Conservation (phyloP, 1,140 invertebrate genomes). For the Calliphora vicina region DNA sequence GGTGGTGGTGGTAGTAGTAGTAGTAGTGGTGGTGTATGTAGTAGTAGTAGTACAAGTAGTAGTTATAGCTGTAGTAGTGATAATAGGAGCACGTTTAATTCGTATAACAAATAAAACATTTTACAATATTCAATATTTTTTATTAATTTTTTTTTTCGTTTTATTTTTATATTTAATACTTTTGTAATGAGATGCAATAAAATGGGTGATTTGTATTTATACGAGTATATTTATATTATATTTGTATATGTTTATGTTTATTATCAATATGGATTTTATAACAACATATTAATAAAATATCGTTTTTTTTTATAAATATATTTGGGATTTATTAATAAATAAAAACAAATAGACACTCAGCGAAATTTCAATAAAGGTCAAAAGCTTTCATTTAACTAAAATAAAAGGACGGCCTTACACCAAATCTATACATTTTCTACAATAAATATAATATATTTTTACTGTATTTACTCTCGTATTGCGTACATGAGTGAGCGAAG, state of each 20-base stretch:
- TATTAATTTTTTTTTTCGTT: too few species aligned
- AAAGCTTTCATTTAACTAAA: too few species aligned
- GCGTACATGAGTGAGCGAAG: too few species aligned
- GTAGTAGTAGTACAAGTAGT: constrained; percentile 22
- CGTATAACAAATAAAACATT: constrained; percentile 5
- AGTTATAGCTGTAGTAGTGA: constrained; percentile 11
- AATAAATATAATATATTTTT: too few species aligned
- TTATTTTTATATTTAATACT: background rate
- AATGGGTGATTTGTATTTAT: constrained; percentile 16
- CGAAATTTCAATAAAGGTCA: background rate
- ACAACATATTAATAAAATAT: too few species aligned
- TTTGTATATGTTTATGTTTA: too few species aligned
- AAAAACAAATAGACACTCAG: background rate
- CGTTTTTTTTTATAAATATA: background rate
- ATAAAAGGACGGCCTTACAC: too few species aligned
- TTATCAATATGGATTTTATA: too few species aligned
- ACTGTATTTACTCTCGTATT: too few species aligned
- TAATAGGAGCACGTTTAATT: constrained; percentile 11
- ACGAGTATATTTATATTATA: background rate
- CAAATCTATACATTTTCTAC: too few species aligned
- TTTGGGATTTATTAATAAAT: background rate
- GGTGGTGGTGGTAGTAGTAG: constrained; percentile 3
- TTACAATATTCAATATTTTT: too few species aligned
- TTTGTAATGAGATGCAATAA: constrained; percentile 8
- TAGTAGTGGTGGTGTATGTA: constrained; percentile 13